Evolutionary conservation across 2,113 vertebrate genomes (phyloP).

Genomic region (Sphyrna mokarran): DNA sequence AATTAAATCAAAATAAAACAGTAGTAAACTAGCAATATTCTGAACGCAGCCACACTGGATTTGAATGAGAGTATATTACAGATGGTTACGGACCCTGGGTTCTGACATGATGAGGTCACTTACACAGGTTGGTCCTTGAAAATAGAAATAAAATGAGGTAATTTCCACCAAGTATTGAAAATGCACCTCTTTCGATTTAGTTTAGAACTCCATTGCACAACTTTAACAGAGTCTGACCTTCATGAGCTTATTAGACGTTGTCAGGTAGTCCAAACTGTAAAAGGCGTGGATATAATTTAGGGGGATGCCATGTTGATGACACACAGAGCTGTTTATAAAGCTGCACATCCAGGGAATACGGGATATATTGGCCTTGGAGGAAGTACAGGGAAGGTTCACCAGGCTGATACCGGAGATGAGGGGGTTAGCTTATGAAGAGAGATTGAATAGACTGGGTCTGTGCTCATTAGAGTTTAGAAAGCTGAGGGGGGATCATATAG

Average conservation of each 20-base stretch:
- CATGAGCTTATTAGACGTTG: background rate
- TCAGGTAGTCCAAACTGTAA: background rate
- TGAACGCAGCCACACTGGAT: background rate
- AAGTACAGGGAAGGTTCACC: too few relatives aligned
- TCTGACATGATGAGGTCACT: background rate
- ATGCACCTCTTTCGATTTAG: background rate
- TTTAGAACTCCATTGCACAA: background rate
- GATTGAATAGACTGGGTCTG: too few relatives aligned
- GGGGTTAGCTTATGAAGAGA: too few relatives aligned
- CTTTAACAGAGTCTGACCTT: background rate
- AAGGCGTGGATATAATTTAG: background rate
- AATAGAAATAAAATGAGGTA: background rate
- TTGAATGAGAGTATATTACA: background rate
- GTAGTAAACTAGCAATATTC: background rate
- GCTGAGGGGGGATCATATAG: too few relatives aligned
- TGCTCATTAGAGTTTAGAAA: too few relatives aligned
- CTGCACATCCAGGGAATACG: background rate
- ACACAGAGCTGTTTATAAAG: background rate
- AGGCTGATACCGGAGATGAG: too few relatives aligned
- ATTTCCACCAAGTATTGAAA: background rate
- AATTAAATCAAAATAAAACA: background rate
- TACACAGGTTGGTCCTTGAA: background rate
- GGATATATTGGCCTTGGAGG: background rate
- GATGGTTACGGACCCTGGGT: background rate
- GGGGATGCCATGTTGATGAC: background rate